A percentile compares a stretch with the other conserved stretches of the same genome.
phyloP scores from a whole-genome alignment of 2,797 vertebrate species.

The Lateolabrax maculatus region DNA sequence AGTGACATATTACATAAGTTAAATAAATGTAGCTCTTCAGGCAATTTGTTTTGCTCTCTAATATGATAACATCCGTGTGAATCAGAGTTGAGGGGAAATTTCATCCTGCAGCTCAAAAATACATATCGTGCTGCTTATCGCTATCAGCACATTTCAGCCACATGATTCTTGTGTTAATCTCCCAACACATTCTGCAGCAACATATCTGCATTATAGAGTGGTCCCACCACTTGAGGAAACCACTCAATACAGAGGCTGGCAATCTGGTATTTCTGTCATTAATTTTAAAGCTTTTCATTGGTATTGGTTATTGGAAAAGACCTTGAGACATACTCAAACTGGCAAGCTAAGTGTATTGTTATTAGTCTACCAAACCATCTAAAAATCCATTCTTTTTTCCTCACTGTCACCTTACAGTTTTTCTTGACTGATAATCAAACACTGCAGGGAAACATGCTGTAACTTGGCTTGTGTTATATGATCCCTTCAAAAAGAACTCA shows the following conservation, averaged over 20 bases:
- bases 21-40: background rate
- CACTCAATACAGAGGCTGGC: background rate
- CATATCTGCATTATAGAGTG: background rate
- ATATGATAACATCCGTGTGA: background rate
- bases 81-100: background rate
- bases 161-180: background rate
- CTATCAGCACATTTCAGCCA: background rate
- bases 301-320: background rate
- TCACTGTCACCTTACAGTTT: background rate
- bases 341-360: background rate
- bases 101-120: background rate
- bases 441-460: background rate
- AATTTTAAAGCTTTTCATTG: background rate
- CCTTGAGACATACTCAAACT: background rate
- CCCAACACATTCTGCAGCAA: background rate
- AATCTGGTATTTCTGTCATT: background rate
- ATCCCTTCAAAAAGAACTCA: background rate
- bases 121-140: background rate
- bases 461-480: background rate
- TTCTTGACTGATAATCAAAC: slow-evolving; percentile 1
- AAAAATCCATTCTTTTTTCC: background rate
- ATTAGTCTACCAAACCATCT: background rate
- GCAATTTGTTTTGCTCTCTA: background rate
- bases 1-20: background rate
- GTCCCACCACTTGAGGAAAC: background rate